Conservation (phyloP, 2,797 vertebrate genomes). For the Florisuga fusca region DNA sequence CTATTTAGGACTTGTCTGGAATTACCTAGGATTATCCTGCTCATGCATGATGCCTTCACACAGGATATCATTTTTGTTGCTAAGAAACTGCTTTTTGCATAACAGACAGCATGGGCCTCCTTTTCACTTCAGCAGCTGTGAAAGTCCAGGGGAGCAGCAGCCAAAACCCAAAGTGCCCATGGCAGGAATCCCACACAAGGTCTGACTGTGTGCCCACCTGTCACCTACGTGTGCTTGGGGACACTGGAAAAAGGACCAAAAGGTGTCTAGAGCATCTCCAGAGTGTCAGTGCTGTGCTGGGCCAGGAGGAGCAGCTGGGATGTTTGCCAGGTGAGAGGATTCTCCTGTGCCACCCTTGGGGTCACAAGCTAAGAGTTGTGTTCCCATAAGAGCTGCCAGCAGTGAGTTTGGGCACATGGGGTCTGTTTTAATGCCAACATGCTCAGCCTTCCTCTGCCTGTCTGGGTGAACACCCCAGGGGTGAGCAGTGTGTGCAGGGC, state of each 20-base stretch:
- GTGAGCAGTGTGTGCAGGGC: fast-evolving
- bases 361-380: background rate
- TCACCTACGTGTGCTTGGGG: fast-evolving
- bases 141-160: background rate
- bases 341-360: fast-evolving
- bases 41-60: conserved; percentile 2
- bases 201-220: fast-evolving
- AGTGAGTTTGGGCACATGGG: background rate
- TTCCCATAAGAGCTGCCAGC: fast-evolving
- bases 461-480: no score
- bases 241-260: background rate
- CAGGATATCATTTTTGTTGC: conserved; percentile 52
- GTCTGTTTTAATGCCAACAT: fast-evolving
- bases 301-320: background rate
- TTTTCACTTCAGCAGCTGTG: conserved; percentile 9
- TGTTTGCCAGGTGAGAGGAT: background rate
- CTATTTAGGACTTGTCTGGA: conserved; percentile 25
- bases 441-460: fast-evolving
- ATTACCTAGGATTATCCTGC: conserved; percentile 56
- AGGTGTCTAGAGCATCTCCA: fast-evolving
- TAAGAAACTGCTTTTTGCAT: conserved; percentile 65
- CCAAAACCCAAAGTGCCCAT: background rate
- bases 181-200: background rate
- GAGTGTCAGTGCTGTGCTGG: fast-evolving
- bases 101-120: background rate